Base-by-base conservation (phyloP, 2,888 invertebrate genomes). In the Diadegma fenestrale region DNA sequence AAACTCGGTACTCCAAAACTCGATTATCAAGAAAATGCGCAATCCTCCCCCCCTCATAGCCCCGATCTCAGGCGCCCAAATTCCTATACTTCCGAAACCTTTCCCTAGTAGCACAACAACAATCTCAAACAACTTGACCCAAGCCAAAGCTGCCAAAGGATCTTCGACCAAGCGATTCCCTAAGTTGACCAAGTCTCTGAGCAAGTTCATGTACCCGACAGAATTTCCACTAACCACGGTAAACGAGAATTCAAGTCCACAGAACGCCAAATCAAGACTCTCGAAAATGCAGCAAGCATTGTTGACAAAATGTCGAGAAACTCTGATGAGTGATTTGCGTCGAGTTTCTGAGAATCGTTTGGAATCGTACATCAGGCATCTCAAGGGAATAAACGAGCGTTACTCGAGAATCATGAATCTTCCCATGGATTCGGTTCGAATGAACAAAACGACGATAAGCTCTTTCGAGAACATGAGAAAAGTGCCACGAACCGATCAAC, bases 341-440 rank as follows among this genome's bases (percentile, higher is more conserved):
- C 63, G 66, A 5, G 64, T 48, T 0, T 30, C 54, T 0, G 77
- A 61, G 45, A 30, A 30, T 10, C 45, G 80, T 45, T 54, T 92
- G 68, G 83, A 87, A 22, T 61, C 86, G 37, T 89, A 90, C 10
- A 87, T 90, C 30, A 76, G 88, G 0, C 90, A 92, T 84, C 54
- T 92, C 19, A 86, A 87, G 51, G 48, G 79, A 2, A 77, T 90
- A 0, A 88, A 76, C 45, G 73, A 84, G 14, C 88, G 88, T 26
- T 90, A 90, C 71, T 63, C 78, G 0, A 88, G 64, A 43, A 82
- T 87, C 10, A 87, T 90, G 81, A 73, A 85, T 51, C 81, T 87
- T 2, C 78, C 82, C 3, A 71, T 80, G 2, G 85, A 88, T 19
- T 51, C 64, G 14, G 75, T 88, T 2, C 66, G 89, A 0, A 73